These are phyloP conservation scores for Lacerta viridis DNA, from an alignment of 2,797 vertebrate genomes.

Conservation along the genomic window DNA sequence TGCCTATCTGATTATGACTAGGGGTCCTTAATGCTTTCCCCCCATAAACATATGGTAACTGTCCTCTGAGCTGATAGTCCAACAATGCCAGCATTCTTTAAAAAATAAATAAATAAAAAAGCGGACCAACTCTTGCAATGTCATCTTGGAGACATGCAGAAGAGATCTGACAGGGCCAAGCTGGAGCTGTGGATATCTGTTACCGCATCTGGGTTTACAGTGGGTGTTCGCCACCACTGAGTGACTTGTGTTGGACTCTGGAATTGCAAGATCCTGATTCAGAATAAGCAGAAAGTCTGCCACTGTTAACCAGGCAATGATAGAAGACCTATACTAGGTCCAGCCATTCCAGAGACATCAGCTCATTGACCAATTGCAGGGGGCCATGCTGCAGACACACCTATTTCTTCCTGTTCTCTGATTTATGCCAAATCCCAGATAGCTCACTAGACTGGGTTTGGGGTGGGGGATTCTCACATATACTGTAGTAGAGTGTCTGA, in stretches of 20 bases:
- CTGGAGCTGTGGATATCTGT: no score
- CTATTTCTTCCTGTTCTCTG: no score
- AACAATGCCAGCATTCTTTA: slow-evolving; percentile 66
- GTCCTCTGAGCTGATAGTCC: slow-evolving; percentile 65
- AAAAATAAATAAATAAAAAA: slow-evolving; percentile 32
- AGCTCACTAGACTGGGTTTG: no score
- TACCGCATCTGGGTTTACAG: not conserved
- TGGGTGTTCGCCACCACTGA: not conserved
- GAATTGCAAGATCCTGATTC: not conserved
- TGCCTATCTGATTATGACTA: slow-evolving; percentile 80
- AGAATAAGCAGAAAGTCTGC: not conserved
- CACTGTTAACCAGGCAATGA: no score
- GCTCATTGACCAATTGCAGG: no score
- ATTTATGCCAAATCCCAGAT: no score
- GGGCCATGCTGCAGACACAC: no score
- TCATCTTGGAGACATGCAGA: slow-evolving; percentile 47
- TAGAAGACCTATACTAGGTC: no score
- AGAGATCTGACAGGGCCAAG: not conserved
- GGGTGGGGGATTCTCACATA: no score
- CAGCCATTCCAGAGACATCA: no score
- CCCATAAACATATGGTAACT: slow-evolving; percentile 78
- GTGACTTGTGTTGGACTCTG: not conserved
- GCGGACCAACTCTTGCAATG: slow-evolving; percentile 58
- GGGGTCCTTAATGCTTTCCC: slow-evolving; percentile 75
- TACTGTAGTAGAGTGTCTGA: no score